These are phyloP conservation scores for Helarctos malayanus DNA, from an alignment of 2,797 vertebrate genomes.

Conservation along the genomic window DNA sequence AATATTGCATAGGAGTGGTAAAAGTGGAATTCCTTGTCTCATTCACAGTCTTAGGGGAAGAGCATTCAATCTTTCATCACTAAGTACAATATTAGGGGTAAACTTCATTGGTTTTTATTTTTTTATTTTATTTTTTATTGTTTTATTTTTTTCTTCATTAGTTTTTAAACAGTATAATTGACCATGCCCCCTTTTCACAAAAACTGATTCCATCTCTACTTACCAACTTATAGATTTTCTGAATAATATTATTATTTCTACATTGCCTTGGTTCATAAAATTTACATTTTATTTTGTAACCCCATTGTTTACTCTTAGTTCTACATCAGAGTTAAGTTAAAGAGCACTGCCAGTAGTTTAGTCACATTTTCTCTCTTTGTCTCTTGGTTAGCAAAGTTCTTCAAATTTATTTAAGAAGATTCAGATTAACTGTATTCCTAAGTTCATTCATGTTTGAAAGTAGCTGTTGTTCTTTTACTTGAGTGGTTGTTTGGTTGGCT, in stretches of 20 bases:
- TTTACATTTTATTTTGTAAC: constrained; percentile 40
- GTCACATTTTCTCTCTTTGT: background rate
- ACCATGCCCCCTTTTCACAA: background rate
- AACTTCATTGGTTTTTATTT: background rate
- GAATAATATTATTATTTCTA: background rate
- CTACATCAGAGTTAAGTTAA: constrained; percentile 12
- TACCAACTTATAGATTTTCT: constrained; percentile 16
- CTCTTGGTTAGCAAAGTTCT: constrained; percentile 26
- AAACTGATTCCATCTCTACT: background rate
- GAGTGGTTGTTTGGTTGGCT: background rate
- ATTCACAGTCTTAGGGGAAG: background rate
- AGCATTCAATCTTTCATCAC: background rate
- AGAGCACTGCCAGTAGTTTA: background rate
- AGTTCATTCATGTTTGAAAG: constrained; percentile 2
- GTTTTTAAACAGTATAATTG: background rate
- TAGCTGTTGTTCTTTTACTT: background rate
- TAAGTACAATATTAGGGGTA: background rate
- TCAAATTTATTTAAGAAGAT: constrained; percentile 5
- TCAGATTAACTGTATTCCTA: background rate
- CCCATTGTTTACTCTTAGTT: background rate
- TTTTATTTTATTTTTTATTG: background rate
- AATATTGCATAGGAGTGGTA: background rate
- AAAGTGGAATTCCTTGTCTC: background rate
- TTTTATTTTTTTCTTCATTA: background rate
- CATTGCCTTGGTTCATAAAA: background rate